Conservation (phyloP, 2,797 vertebrate genomes). For the Ceyx erithaca region DNA sequence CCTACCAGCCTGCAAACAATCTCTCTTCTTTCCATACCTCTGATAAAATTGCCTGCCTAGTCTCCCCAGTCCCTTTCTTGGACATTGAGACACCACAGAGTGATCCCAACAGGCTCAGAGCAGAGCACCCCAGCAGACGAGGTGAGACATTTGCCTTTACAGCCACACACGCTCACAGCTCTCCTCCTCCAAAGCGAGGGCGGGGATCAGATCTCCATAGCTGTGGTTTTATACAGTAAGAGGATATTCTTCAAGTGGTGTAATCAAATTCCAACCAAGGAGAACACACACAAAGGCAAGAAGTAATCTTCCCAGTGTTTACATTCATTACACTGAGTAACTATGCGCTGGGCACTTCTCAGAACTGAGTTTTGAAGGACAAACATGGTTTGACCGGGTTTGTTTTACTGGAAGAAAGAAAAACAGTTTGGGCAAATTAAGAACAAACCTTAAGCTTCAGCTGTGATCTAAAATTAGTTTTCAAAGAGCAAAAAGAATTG, state of each 20-base stretch:
- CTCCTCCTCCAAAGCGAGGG: background rate
- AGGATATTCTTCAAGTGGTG: background rate
- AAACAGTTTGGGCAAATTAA: constrained; percentile 3
- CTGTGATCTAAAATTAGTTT: constrained; percentile 16
- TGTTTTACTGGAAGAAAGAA: background rate
- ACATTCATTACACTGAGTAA: constrained; percentile 19
- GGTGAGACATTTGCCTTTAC: background rate
- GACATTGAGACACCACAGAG: background rate
- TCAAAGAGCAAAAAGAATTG: background rate
- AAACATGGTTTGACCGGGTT: background rate
- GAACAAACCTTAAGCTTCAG: constrained; percentile 5
- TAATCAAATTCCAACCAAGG: constrained; percentile 5
- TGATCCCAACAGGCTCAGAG: background rate
- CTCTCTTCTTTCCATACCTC: background rate
- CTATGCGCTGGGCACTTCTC: background rate
- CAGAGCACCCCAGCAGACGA: background rate
- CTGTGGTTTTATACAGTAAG: background rate
- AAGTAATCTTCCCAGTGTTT: constrained; percentile 30
- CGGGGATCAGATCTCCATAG: background rate
- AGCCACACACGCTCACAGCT: background rate
- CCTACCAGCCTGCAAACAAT: background rate
- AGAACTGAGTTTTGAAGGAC: constrained; percentile 3
- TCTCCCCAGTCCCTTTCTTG: background rate
- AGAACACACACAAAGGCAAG: background rate
- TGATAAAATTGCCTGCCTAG: background rate